Percentiles rank a stretch among this genome's conserved stretches.
Conservation (phyloP, 1,140 invertebrate genomes). For the Copidosoma floridanum region DNA sequence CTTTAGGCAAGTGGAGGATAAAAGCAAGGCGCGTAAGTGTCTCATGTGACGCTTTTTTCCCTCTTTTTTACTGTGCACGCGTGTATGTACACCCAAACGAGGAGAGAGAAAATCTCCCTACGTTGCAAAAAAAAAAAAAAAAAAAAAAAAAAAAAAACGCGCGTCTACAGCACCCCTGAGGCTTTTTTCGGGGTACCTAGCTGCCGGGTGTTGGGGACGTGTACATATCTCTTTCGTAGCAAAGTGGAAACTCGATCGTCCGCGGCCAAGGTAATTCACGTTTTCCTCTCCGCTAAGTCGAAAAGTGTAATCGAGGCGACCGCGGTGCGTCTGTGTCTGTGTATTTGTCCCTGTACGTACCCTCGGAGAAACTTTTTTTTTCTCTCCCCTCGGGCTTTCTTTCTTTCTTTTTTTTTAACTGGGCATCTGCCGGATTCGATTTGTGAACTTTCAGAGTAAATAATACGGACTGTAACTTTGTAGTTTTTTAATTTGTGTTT, state of each 20-base stretch:
- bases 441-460: not conserved
- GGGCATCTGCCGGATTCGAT: not conserved
- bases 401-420: too few species aligned
- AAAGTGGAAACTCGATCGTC: conserved; percentile 32
- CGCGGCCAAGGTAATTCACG: conserved; percentile 9
- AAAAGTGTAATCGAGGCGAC: conserved; percentile 37
- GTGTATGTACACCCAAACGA: not conserved
- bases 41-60: too few species aligned
- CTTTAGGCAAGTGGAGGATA: not conserved
- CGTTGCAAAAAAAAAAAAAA: conserved; percentile 29
- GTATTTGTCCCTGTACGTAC: conserved; percentile 27
- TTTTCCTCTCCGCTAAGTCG: conserved; percentile 25
- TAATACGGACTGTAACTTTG: too few species aligned
- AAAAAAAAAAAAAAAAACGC: too few species aligned
- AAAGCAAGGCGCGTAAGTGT: not conserved
- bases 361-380: conserved; percentile 5
- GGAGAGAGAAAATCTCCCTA: not conserved
- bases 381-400: not conserved
- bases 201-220: conserved; percentile 35
- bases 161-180: conserved; percentile 31
- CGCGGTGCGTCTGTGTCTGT: too few species aligned
- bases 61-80: too few species aligned
- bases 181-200: conserved; percentile 32
- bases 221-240: too few species aligned
- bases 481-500: too few species aligned